These are phyloP conservation scores for Tokudaia tokunoshimensis DNA, from an alignment of 2,797 vertebrate species.

Conservation along the genomic window DNA sequence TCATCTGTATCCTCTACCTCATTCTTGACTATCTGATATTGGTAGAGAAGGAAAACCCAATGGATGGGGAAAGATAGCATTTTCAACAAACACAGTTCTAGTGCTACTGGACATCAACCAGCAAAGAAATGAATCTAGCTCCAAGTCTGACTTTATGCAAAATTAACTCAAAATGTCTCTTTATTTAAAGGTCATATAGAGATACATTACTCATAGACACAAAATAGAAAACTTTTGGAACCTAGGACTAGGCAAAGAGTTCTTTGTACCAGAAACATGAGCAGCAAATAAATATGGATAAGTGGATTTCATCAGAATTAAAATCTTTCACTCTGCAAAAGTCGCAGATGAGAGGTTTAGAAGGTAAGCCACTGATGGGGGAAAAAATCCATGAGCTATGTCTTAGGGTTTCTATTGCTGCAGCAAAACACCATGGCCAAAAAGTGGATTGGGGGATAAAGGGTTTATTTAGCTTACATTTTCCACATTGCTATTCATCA, in stretches of 20 bases:
- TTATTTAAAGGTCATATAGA: slow-evolving; percentile 9
- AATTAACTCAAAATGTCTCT: slow-evolving; percentile 5
- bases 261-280: not conserved
- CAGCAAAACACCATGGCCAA: not conserved
- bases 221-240: not conserved
- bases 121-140: not conserved
- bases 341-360: not conserved
- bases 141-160: not conserved
- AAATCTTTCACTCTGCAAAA: not conserved
- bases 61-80: not conserved
- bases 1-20: not conserved
- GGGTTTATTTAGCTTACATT: not conserved
- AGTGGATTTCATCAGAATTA: not conserved
- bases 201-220: not conserved
- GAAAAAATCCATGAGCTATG: not conserved
- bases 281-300: not conserved
- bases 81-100: not conserved
- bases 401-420: not conserved
- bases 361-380: not conserved
- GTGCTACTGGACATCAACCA: not conserved
- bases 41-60: not conserved
- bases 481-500: not conserved
- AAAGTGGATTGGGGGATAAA: not conserved
- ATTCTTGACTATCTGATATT: not conserved
- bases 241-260: not conserved